A percentile compares a stretch with the other conserved stretches of the same genome.
phyloP scores from a whole-genome alignment of 2,888 invertebrate species.

The Archips crataeganus region DNA sequence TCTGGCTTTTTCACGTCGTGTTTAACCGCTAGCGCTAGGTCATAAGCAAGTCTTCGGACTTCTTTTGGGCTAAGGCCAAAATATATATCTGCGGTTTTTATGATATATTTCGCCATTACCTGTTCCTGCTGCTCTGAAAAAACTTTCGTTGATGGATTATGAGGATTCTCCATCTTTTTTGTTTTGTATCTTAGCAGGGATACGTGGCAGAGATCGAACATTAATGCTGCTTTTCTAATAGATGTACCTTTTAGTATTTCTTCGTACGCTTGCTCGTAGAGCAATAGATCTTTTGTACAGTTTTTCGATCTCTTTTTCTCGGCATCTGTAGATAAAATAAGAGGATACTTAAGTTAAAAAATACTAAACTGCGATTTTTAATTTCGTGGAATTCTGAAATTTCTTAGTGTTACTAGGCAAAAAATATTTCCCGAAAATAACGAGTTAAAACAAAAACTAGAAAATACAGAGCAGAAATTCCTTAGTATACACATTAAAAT shows the following conservation, averaged over 20 bases:
- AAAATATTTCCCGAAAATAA: too few relatives aligned
- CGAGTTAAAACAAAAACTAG: too few relatives aligned
- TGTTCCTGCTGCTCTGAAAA: neutral
- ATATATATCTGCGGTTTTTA: constrained; percentile 18
- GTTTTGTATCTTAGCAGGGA: constrained; percentile 24
- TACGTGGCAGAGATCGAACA: constrained; percentile 24
- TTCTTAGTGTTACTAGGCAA: too few relatives aligned
- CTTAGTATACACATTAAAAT: too few relatives aligned
- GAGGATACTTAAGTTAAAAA: too few relatives aligned
- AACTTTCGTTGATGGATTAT: neutral
- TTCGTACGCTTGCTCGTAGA: constrained; percentile 30
- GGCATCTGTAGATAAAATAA: too few relatives aligned
- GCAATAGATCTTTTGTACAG: constrained; percentile 15
- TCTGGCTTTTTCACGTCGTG: constrained; percentile 38
- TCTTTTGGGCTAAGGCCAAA: constrained; percentile 34
- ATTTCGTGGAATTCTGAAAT: too few relatives aligned
- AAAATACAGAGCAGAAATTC: too few relatives aligned
- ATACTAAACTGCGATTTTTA: too few relatives aligned
- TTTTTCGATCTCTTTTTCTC: constrained; percentile 4
- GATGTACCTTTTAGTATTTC: constrained; percentile 14
- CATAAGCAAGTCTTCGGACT: constrained; percentile 37
- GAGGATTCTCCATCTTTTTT: neutral
- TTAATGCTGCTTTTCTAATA: constrained; percentile 16
- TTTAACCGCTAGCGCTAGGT: constrained; percentile 29
- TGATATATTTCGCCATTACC: neutral